A percentile compares a stretch with the other conserved stretches of the same genome.
Evolutionary conservation across 53 echinoderm and acorn worm species (phyloP).

Genomic region (Holothuria scabra): DNA sequence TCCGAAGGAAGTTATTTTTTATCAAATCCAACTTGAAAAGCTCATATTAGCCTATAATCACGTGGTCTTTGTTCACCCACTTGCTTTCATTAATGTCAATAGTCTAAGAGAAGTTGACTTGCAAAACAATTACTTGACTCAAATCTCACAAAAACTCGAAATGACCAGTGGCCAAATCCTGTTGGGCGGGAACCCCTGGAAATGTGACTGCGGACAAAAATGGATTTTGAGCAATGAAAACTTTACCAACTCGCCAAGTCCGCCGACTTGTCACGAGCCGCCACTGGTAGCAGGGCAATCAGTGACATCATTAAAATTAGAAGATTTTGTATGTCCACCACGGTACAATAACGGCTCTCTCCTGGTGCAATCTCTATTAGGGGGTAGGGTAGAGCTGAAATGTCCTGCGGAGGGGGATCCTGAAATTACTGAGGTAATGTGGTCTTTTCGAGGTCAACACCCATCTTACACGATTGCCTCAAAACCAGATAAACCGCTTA

Average conservation of each 20-base stretch:
- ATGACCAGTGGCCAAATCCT: background rate
- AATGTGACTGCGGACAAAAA: slow-evolving; percentile 38
- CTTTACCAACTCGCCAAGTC: slow-evolving; percentile 1
- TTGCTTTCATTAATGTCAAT: slow-evolving; percentile 10
- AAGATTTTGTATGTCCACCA: slow-evolving; percentile 37
- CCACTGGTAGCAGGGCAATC: background rate
- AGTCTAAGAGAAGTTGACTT: slow-evolving; percentile 22
- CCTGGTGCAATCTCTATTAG: slow-evolving; percentile 1
- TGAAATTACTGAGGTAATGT: slow-evolving; percentile 14
- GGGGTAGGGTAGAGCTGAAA: slow-evolving; percentile 17
- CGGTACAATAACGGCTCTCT: slow-evolving; percentile 36
- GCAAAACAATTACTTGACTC: slow-evolving; percentile 3
- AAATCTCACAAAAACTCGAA: slow-evolving; percentile 13
- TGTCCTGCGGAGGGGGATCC: slow-evolving; percentile 46
- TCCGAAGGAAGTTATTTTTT: background rate
- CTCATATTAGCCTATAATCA: slow-evolving; percentile 25
- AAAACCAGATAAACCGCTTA: slow-evolving; percentile 44
- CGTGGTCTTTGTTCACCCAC: slow-evolving; percentile 3
- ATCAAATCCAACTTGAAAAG: background rate
- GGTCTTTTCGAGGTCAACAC: slow-evolving; percentile 40
- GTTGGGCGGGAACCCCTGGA: slow-evolving; percentile 34
- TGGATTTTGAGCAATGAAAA: slow-evolving; percentile 3
- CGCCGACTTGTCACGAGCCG: slow-evolving; percentile 21
- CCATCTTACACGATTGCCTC: slow-evolving; percentile 38
- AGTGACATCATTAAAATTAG: background rate